Evolutionary conservation across 2,797 vertebrate species (phyloP), one percentile per base, ranked within the genome.

Genomic region (Gambusia yucatana): DNA sequence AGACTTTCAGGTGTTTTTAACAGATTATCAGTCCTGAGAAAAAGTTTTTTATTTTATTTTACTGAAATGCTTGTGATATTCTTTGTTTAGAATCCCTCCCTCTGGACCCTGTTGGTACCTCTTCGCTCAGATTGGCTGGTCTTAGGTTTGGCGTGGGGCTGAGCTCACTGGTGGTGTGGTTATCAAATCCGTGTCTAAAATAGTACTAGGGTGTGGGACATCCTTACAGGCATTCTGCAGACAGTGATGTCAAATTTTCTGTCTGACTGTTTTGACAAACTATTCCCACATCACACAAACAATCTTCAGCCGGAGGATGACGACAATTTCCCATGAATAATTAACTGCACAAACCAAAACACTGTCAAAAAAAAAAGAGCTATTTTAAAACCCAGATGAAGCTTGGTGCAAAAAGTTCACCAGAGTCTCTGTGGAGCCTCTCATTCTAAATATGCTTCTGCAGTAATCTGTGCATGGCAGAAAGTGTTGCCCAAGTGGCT

Each of bases 361-460:
- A 72, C 30, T 25, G 6, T 36, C 14, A 57, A 65, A 30, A 50
- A 63, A 28, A 46, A 61, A 48, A 36, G 39, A 67, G 65, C 22
- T 9, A 10, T 77, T 70, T 75, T 79, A 77, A 59, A 70, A 70
- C 22, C 76, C 36, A 36, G 77, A 63, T 48, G 46, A 55, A 73
- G 22, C 1, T 0, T 11, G 1, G 76, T 63, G 73, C 44, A 65
- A 77, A 79, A 81, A 73, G 77, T 82, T 82, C 80, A 63, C 81
- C 48, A 70, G 78, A 82, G 84, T 83, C 87, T 86, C 30, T 6
- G 48, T 88, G 87, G 89, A 87, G 86, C 83, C 82, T 78, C 76
- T 78, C 25, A 1, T 81, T 84, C 82, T 84, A 81, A 81, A 89
- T 85, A 81, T 70, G 83, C 80, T 82, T 74, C 52, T 43, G 73